Conservation (phyloP, 2,888 invertebrate species). For the Neoascia interrupta region DNA sequence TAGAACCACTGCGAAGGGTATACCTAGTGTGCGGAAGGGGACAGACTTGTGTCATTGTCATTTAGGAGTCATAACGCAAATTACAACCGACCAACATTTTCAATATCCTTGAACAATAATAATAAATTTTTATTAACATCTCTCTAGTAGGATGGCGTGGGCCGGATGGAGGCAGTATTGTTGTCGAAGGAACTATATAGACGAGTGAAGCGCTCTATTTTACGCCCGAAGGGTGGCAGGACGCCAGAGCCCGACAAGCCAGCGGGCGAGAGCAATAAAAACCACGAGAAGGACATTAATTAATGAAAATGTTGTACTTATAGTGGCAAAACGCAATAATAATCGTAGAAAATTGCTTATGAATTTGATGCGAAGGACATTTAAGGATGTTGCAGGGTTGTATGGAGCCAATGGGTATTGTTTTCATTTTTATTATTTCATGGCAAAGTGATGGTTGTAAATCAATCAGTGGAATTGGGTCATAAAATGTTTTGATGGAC, state of each 20-base stretch:
- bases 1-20: conserved; percentile 9
- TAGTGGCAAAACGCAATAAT: conserved; percentile 45
- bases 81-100: conserved; percentile 48
- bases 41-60: conserved; percentile 31
- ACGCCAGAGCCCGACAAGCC: not conserved
- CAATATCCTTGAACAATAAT: conserved; percentile 51
- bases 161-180: not conserved
- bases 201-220: not conserved
- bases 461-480: conserved; percentile 34
- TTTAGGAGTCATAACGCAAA: conserved; percentile 44
- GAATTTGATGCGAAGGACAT: conserved; percentile 42
- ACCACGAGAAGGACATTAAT: conserved; percentile 53
- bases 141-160: not conserved
- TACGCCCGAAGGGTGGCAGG: not conserved
- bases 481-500: too few species aligned
- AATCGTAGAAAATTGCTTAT: conserved; percentile 48
- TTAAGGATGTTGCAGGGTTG: not conserved
- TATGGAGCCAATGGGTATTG: not conserved
- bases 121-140: conserved; percentile 52
- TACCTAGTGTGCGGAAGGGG: not conserved
- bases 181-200: conserved; percentile 13
- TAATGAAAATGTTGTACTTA: conserved; percentile 46
- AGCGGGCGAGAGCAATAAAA: conserved; percentile 35
- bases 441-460: conserved; percentile 31
- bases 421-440: conserved; percentile 30